phyloP scores from a whole-genome alignment of 2,797 vertebrate species.

The Cirrhinus molitorella region DNA sequence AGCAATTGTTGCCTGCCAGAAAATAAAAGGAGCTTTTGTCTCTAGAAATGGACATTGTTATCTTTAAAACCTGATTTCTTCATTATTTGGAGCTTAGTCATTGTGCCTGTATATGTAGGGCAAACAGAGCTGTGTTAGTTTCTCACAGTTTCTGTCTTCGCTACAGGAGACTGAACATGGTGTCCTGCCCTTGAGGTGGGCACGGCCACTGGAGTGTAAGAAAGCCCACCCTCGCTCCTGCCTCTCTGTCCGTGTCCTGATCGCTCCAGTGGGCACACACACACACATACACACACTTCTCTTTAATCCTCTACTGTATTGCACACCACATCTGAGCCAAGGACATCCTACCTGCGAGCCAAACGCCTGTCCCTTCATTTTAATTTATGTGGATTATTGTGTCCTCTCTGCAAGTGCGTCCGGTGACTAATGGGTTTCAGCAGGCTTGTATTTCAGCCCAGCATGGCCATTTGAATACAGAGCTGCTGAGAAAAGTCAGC shows the following conservation, averaged over 20 bases:
- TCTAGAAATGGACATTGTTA: background rate
- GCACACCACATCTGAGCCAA: constrained; percentile 29
- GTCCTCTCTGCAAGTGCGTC: constrained; percentile 39
- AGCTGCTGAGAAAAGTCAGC: constrained; percentile 32
- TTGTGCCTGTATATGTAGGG: background rate
- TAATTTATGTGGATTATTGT: constrained; percentile 49
- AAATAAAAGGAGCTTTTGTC: background rate
- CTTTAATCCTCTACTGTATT: constrained; percentile 32
- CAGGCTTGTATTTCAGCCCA: constrained; percentile 39
- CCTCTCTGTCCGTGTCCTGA: background rate
- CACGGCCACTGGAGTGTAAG: constrained; percentile 34
- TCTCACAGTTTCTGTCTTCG: constrained; percentile 13
- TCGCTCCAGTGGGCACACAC: constrained; percentile 9
- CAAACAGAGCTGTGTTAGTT: constrained; percentile 8
- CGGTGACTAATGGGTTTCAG: constrained; percentile 72
- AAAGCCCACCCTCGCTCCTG: constrained; percentile 6
- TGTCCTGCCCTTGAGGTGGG: constrained; percentile 43
- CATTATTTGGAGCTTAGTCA: background rate
- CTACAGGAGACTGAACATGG: constrained; percentile 26
- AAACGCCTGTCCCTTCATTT: constrained; percentile 46
- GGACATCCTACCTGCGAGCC: constrained; percentile 45
- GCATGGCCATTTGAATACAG: constrained; percentile 30
- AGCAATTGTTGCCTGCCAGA: background rate
- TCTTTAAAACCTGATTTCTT: constrained; percentile 1
- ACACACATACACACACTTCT: constrained; percentile 29